Conservation (phyloP, 2,797 vertebrate species). For the Lagorchestes hirsutus region DNA sequence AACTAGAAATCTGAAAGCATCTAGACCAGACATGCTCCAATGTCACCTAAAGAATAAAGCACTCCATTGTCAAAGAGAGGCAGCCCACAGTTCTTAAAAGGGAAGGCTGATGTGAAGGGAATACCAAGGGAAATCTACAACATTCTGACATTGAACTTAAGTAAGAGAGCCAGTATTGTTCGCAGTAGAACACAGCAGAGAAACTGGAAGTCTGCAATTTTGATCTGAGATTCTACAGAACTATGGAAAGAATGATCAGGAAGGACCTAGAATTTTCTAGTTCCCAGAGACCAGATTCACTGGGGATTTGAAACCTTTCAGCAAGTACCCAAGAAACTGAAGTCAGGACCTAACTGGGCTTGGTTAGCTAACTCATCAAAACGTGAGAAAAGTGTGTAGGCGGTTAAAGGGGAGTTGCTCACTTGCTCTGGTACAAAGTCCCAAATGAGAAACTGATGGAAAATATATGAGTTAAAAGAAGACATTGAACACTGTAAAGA, state of each 20-base stretch:
- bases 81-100: background rate
- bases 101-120: background rate
- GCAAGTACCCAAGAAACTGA: background rate
- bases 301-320: background rate
- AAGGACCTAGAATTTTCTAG: background rate
- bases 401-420: accelerated
- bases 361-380: background rate
- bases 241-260: background rate
- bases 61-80: background rate
- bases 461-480: background rate
- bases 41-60: background rate
- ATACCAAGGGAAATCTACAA: background rate
- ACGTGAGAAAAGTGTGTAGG: background rate
- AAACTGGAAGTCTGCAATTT: background rate
- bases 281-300: background rate
- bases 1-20: background rate
- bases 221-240: background rate
- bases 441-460: background rate
- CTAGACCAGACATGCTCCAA: background rate
- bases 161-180: background rate
- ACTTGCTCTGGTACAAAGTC: background rate
- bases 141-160: background rate
- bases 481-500: background rate
- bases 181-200: background rate
- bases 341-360: background rate